A percentile compares a stretch with the other conserved stretches of the same genome.
phyloP scores from a whole-genome alignment of 2,113 vertebrate species.

The Pithys albifrons region DNA sequence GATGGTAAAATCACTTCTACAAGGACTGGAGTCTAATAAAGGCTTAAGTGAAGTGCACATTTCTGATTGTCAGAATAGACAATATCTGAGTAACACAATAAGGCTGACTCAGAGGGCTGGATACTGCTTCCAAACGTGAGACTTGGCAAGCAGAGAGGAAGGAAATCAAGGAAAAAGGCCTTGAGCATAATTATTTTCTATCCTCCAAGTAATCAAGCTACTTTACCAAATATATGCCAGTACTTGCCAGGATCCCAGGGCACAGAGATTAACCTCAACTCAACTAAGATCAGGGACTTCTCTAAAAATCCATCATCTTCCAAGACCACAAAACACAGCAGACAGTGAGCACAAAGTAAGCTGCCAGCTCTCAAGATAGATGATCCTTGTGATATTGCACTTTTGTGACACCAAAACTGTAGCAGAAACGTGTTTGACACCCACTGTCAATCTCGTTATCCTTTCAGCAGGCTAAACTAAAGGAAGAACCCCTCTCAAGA shows the following conservation, averaged over 20 bases:
- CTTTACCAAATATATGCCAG: not conserved
- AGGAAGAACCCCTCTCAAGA: rapidly evolving
- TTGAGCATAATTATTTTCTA: not conserved
- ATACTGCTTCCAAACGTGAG: not conserved
- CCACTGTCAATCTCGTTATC: not conserved
- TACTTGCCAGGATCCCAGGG: not conserved
- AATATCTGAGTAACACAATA: conserved; percentile 4
- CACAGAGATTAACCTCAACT: not conserved
- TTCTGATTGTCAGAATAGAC: not conserved
- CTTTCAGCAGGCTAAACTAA: not conserved
- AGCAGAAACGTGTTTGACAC: no score
- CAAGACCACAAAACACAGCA: not conserved
- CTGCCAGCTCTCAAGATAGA: not conserved
- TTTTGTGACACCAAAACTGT: not conserved
- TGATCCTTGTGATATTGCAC: not conserved
- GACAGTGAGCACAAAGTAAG: not conserved
- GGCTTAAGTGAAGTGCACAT: not conserved
- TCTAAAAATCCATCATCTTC: not conserved
- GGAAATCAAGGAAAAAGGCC: not conserved
- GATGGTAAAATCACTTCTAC: not conserved
- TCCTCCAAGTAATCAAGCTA: not conserved
- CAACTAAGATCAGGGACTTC: not conserved
- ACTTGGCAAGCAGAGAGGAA: not conserved
- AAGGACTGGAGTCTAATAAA: not conserved
- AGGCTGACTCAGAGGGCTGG: not conserved